A percentile compares a stretch with the other conserved stretches of the same genome.
phyloP scores from a whole-genome alignment of 1,140 invertebrate species.

The Tachypleus tridentatus region DNA sequence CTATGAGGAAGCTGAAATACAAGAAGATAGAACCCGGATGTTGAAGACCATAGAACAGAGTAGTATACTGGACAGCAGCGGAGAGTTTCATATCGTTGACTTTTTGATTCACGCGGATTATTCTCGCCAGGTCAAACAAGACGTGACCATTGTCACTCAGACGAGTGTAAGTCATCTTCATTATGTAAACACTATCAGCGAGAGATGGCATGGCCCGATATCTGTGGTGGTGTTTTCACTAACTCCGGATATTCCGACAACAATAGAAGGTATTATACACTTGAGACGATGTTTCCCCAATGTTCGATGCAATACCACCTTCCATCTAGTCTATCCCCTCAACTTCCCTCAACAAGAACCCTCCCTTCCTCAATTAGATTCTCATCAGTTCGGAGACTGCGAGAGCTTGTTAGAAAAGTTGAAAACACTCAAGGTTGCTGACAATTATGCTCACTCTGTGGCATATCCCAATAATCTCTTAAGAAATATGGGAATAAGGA shows the following conservation, averaged over 20 bases:
- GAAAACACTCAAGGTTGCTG: conserved; percentile 6
- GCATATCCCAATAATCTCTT: conserved; percentile 46
- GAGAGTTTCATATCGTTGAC: conserved; percentile 35
- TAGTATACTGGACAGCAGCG: conserved; percentile 35
- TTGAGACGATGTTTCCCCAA: conserved; percentile 35
- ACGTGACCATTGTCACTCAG: conserved; percentile 38
- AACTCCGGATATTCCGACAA: conserved; percentile 31
- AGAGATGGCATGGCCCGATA: conserved; percentile 38
- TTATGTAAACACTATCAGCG: conserved; percentile 31
- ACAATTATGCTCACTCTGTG: conserved; percentile 34
- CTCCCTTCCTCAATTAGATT: not conserved
- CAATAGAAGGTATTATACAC: conserved; percentile 35
- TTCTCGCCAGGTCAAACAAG: conserved; percentile 20
- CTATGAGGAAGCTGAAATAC: conserved; percentile 10
- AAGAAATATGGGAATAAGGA: conserved; percentile 42
- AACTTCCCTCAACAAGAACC: conserved; percentile 16
- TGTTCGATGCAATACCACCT: conserved; percentile 35
- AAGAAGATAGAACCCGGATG: conserved; percentile 20
- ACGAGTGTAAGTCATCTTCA: conserved; percentile 37
- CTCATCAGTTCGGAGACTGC: conserved; percentile 15
- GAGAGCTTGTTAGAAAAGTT: conserved; percentile 10
- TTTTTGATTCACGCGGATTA: conserved; percentile 27
- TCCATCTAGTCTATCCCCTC: conserved; percentile 42
- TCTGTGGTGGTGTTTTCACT: conserved; percentile 43
- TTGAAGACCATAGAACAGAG: conserved; percentile 29